A percentile compares a stretch with the other conserved stretches of the same genome.
These are phyloP conservation scores for Orchestes rusci DNA, from an alignment of 2,888 invertebrate species.

Conservation along the genomic window DNA sequence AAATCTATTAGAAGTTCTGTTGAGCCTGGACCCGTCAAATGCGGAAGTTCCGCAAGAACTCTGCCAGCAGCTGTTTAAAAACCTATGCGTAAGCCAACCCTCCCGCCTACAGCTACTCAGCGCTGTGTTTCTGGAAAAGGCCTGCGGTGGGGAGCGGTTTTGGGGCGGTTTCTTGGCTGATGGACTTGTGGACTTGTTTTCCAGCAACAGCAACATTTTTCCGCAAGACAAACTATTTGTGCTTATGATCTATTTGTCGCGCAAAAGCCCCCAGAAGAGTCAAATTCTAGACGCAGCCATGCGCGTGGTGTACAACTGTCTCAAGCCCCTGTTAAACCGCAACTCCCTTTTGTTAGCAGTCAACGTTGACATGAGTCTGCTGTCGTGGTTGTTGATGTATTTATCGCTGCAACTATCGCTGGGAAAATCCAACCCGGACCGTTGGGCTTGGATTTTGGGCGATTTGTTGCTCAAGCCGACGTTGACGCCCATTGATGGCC, in stretches of 20 bases:
- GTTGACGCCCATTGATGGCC: no score
- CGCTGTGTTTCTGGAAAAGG: constrained; percentile 67
- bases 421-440: constrained; percentile 34
- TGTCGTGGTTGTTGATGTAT: constrained; percentile 72
- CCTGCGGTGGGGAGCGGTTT: constrained; percentile 48
- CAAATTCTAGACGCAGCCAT: constrained; percentile 58
- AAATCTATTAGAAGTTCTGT: constrained; percentile 70
- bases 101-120: constrained; percentile 72
- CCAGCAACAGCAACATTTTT: constrained; percentile 69
- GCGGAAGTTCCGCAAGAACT: constrained; percentile 40
- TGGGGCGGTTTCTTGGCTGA: constrained; percentile 89
- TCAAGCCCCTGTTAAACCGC: constrained; percentile 43
- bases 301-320: constrained; percentile 51
- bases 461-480: constrained; percentile 51
- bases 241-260: constrained; percentile 77
- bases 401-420: constrained; percentile 63
- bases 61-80: constrained; percentile 62
- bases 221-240: constrained; percentile 87
- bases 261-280: constrained; percentile 63
- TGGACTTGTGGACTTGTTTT: constrained; percentile 70
- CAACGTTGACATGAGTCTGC: constrained; percentile 56
- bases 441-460: constrained; percentile 90
- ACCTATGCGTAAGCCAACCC: constrained; percentile 69
- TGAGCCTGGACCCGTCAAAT: constrained; percentile 44
- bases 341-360: constrained; percentile 44